A percentile compares a stretch with the other conserved stretches of the same genome.
Evolutionary conservation across 1,140 invertebrate genomes (phyloP).

Genomic region (Drosophila baimaii): DNA sequence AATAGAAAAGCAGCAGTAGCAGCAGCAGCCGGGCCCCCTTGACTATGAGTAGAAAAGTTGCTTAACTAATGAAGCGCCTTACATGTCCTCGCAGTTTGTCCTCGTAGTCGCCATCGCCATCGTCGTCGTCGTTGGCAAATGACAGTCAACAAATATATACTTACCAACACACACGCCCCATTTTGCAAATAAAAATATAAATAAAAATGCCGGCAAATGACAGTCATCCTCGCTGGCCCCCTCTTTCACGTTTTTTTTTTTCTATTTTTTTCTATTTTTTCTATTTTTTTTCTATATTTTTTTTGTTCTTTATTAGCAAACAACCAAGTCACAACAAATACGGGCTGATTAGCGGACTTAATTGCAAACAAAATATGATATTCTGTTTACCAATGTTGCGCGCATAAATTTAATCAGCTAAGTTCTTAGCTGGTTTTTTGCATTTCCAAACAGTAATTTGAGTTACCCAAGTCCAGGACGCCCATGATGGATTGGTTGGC

Average conservation of each 20-base stretch:
- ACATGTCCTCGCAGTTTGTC: slow-evolving; percentile 25
- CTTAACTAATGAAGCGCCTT: slow-evolving; percentile 48
- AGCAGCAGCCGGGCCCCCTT: neutral
- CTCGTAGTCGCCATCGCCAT: neutral
- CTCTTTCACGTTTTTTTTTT: too few species aligned
- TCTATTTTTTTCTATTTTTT: neutral
- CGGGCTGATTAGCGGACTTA: slow-evolving; percentile 16
- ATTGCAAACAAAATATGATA: slow-evolving; percentile 1
- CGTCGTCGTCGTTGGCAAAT: neutral
- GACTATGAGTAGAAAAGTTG: slow-evolving; percentile 32
- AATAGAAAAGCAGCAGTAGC: neutral
- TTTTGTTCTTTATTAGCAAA: slow-evolving; percentile 10
- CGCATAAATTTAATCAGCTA: neutral
- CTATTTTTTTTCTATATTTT: too few species aligned
- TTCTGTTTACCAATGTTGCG: neutral
- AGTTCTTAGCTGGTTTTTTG: neutral
- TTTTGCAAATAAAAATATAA: slow-evolving; percentile 30
- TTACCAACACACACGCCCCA: slow-evolving; percentile 12
- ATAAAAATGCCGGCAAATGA: slow-evolving; percentile 25
- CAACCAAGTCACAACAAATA: neutral
- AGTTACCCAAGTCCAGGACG: neutral
- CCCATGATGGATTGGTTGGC: neutral
- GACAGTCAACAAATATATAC: slow-evolving; percentile 23
- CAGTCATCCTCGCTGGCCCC: slow-evolving; percentile 2
- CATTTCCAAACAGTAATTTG: neutral